phyloP scores from a whole-genome alignment of 2,888 invertebrate genomes.

The Lochmaea capreae region DNA sequence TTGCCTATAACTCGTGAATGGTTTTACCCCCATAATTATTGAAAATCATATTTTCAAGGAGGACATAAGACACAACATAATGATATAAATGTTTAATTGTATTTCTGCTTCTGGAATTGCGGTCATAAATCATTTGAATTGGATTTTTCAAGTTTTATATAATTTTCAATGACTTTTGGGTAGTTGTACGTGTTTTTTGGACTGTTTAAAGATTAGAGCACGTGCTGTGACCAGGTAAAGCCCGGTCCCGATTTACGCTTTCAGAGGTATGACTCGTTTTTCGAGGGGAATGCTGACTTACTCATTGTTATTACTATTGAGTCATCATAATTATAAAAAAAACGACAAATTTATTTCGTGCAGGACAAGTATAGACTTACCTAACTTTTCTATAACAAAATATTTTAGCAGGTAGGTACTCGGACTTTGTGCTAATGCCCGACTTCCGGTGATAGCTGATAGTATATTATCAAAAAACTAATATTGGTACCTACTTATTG shows the following conservation, averaged over 20 bases:
- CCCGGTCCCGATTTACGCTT: constrained; percentile 5
- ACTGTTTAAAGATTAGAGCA: neutral
- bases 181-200: no score
- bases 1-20: no score
- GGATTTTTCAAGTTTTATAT: no score
- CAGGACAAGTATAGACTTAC: constrained; percentile 18
- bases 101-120: no score
- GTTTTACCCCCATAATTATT: no score
- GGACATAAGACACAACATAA: no score
- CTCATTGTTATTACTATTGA: constrained; percentile 27
- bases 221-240: neutral
- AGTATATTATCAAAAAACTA: neutral
- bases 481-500: constrained; percentile 5
- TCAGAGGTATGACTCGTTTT: constrained; percentile 27
- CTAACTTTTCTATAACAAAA: neutral
- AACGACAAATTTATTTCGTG: constrained; percentile 18
- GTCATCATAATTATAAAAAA: constrained; percentile 17
- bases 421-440: neutral
- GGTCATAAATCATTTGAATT: no score
- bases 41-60: no score
- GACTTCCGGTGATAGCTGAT: constrained; percentile 9
- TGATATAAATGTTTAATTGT: no score
- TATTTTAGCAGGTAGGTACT: constrained; percentile 4
- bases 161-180: no score
- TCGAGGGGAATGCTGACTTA: constrained; percentile 29